A percentile compares a stretch with the other conserved stretches of the same genome.
These are phyloP conservation scores for Drosophila lacteicornis DNA, from an alignment of 1,140 invertebrate genomes.

Conservation along the genomic window DNA sequence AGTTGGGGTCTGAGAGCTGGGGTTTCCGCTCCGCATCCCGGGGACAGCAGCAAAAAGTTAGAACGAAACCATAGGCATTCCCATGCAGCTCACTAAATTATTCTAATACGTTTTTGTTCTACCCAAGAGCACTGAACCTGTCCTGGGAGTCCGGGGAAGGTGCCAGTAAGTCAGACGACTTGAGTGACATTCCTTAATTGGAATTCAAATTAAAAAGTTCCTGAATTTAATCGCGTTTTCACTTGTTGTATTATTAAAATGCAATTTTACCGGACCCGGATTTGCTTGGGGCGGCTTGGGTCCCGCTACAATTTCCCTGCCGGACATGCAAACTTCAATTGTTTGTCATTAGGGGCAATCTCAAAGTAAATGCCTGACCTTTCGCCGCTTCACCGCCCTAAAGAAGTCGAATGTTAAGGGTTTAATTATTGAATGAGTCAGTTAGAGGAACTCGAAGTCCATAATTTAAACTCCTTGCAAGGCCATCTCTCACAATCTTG, in stretches of 20 bases:
- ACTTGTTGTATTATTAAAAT: conserved; percentile 58
- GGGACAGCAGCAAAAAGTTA: conserved; percentile 1
- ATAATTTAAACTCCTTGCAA: not conserved
- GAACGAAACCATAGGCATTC: conserved; percentile 21
- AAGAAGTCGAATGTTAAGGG: not conserved
- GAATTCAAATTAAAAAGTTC: conserved; percentile 51
- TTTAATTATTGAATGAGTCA: conserved; percentile 8
- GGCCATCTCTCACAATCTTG: not conserved
- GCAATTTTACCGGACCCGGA: conserved; percentile 41
- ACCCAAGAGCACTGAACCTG: conserved; percentile 44
- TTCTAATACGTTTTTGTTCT: conserved; percentile 26
- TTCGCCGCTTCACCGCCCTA: conserved; percentile 3
- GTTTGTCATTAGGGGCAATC: conserved; percentile 52
- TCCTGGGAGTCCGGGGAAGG: not conserved
- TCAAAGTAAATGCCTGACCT: conserved; percentile 42
- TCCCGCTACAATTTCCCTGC: conserved; percentile 19
- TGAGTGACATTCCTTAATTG: conserved; percentile 61
- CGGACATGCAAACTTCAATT: conserved; percentile 57
- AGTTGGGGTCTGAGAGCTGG: too few relatives aligned
- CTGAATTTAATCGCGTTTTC: conserved; percentile 33
- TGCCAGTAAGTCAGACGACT: conserved; percentile 7
- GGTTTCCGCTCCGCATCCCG: conserved; percentile 5
- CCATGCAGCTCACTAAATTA: conserved; percentile 36
- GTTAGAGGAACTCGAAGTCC: not conserved
- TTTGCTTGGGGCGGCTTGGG: conserved; percentile 5